These are phyloP conservation scores for Tauraco erythrolophus DNA, from an alignment of 2,113 vertebrate species.

Conservation along the genomic window DNA sequence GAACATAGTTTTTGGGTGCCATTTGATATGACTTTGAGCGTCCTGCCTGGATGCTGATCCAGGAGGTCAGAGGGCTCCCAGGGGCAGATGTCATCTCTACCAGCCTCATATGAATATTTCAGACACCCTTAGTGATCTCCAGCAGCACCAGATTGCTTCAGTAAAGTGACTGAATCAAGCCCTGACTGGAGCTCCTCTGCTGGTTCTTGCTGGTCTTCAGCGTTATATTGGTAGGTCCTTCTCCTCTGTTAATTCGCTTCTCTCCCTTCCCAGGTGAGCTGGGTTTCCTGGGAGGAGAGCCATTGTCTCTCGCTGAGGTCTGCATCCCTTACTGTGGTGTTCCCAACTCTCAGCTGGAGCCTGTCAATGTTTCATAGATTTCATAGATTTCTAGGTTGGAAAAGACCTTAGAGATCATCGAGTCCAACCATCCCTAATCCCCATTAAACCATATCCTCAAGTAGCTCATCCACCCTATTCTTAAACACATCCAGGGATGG, in stretches of 20 bases:
- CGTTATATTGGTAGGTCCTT: not conserved
- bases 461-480: too few species aligned
- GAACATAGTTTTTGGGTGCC: not conserved
- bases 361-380: not conserved
- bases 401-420: too few species aligned
- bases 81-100: not conserved
- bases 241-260: not conserved
- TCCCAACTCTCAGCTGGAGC: not conserved
- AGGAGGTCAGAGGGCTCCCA: not conserved
- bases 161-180: not conserved
- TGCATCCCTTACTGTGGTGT: not conserved
- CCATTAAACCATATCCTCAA: too few species aligned
- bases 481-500: too few species aligned
- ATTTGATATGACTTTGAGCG: not conserved
- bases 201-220: not conserved
- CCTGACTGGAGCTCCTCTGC: not conserved
- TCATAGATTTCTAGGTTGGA: too few species aligned
- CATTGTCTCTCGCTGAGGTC: accelerated
- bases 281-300: not conserved
- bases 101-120: not conserved
- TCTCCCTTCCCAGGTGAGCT: not conserved
- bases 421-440: too few species aligned
- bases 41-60: not conserved
- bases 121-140: not conserved
- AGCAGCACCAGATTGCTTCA: not conserved